Evolutionary conservation across 1,140 invertebrate genomes (phyloP), one percentile per base, ranked within the genome.

Genomic region (Trigoniulus corallinus): DNA sequence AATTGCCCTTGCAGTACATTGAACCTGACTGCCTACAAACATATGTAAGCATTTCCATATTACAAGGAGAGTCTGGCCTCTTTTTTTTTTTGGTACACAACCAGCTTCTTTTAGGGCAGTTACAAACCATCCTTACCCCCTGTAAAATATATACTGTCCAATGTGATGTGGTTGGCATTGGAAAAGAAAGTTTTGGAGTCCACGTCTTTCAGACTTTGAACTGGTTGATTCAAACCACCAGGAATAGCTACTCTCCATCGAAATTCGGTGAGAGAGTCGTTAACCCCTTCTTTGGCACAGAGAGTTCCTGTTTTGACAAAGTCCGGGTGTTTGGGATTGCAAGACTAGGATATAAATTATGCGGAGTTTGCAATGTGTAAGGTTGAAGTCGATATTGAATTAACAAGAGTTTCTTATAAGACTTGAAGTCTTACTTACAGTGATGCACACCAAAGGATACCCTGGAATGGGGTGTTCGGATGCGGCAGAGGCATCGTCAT

Each of bases 91-190:
- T n/a, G n/a, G n/a, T n/a, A n/a, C n/a, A n/a, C n/a, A n/a, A n/a
- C n/a, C n/a, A n/a, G n/a, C n/a, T n/a, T n/a, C n/a, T n/a, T n/a
- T n/a, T n/a, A n/a, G n/a, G n/a, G n/a, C n/a, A n/a, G n/a, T n/a
- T n/a, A n/a, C n/a, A 39, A 37, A 26, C 7, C 29, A 48, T 40
- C 51, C 48, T 27, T 49, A 68, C 67, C 67, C 56, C 59, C 55
- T 27, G 58, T 51, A 51, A 67, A 69, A 50, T 70, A 70, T 21
- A 70, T 65, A 48, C 66, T 67, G 54, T 70, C 68, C 3, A 70
- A 57, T 0, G 62, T 62, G 39, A 65, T 63, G 10, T 42, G 47
- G 34, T 62, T 57, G 10, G 66, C 62, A n/a, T 57, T 56, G 2
- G 67, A 58, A 47, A 70, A 67, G 51, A 65, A 67, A 15, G 67